phyloP scores from a whole-genome alignment of 2,888 invertebrate species.

The Ormia ochracea region DNA sequence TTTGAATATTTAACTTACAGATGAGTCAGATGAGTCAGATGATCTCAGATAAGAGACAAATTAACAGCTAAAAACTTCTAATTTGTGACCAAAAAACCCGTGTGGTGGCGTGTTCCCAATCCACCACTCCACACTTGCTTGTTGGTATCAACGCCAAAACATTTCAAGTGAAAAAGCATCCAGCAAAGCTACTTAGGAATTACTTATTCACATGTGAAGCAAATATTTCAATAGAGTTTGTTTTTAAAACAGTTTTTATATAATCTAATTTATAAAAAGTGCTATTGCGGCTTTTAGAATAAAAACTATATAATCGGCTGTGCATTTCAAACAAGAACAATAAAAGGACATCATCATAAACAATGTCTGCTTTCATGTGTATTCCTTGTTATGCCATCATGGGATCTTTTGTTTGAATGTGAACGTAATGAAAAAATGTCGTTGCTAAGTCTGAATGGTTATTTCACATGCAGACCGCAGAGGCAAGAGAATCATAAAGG shows the following conservation, averaged over 20 bases:
- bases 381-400: background rate
- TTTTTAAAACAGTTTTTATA: background rate
- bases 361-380: background rate
- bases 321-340: constrained; percentile 1
- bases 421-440: constrained; percentile 20
- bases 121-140: background rate
- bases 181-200: too few species aligned
- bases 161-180: too few species aligned
- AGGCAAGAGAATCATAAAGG: constrained; percentile 53
- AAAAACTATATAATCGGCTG: constrained; percentile 3
- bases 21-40: too few species aligned
- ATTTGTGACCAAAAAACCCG: too few species aligned
- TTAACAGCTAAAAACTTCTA: too few species aligned
- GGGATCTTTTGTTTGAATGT: constrained; percentile 24
- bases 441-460: background rate
- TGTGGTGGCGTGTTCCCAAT: too few species aligned
- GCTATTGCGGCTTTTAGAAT: constrained; percentile 23
- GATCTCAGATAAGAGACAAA: too few species aligned
- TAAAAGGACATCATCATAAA: background rate
- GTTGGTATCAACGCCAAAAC: background rate
- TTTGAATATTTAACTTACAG: too few species aligned
- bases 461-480: constrained; percentile 30
- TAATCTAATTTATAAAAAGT: constrained; percentile 17
- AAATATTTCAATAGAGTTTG: background rate
- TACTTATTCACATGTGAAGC: too few species aligned